phyloP scores from a whole-genome alignment of 2,797 vertebrate genomes.

The Silurus lanzhouensis region DNA sequence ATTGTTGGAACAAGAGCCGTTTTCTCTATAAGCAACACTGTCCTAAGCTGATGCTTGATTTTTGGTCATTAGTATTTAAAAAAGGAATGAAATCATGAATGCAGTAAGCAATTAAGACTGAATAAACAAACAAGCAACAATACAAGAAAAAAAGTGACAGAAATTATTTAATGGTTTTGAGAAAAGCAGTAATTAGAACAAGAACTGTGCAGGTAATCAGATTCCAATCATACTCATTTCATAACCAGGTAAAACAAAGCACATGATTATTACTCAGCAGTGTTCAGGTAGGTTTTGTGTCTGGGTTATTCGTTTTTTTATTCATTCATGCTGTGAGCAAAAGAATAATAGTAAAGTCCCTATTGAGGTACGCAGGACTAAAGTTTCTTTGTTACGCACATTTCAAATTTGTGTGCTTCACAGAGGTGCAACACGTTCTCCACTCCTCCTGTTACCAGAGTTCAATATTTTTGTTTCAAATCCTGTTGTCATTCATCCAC shows the following conservation, averaged over 20 bases:
- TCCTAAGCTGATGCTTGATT: neutral
- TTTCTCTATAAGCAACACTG: neutral
- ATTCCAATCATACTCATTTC: neutral
- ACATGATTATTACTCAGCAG: neutral
- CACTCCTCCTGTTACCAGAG: neutral
- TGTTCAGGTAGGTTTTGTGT: neutral
- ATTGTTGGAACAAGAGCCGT: too few species aligned
- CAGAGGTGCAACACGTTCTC: neutral
- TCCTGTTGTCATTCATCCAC: neutral
- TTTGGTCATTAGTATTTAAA: neutral
- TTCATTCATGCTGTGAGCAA: neutral
- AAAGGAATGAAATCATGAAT: neutral
- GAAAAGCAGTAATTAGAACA: neutral
- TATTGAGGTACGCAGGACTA: neutral
- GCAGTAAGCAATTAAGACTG: constrained; percentile 1
- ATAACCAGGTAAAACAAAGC: constrained; percentile 4
- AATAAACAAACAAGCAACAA: neutral
- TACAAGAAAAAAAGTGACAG: neutral
- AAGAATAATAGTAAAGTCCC: neutral
- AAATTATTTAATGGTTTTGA: neutral
- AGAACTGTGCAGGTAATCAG: neutral
- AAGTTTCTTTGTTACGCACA: neutral
- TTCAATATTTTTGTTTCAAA: neutral
- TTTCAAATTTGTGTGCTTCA: neutral
- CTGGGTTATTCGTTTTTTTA: neutral